Conservation (phyloP, 2,113 vertebrate species). For the Xyliphius kryptos region DNA sequence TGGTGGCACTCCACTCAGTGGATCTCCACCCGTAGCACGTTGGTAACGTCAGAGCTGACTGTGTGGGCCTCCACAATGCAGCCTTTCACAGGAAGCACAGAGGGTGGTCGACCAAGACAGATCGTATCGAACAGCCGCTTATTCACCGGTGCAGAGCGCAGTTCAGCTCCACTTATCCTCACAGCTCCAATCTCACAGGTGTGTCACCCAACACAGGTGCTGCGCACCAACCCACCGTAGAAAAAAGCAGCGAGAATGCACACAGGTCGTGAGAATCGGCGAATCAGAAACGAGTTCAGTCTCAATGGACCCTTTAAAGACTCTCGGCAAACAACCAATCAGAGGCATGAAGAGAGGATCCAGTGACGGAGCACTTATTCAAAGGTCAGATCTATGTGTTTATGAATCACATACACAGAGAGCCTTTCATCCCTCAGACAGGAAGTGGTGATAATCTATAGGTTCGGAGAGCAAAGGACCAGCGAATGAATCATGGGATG, state of each 20-base stretch:
- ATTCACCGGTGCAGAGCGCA: slow-evolving; percentile 8
- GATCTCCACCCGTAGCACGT: no score
- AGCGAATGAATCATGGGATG: slow-evolving; percentile 8
- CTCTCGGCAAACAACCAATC: slow-evolving; percentile 6
- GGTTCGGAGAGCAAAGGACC: slow-evolving; percentile 8
- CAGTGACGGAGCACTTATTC: slow-evolving; percentile 26
- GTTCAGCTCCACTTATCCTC: slow-evolving; percentile 1
- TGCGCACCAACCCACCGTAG: not conserved
- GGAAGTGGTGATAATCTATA: slow-evolving; percentile 21
- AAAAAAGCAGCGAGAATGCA: no score
- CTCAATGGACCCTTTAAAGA: slow-evolving; percentile 19
- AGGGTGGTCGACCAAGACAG: slow-evolving; percentile 39
- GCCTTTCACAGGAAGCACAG: slow-evolving; percentile 31
- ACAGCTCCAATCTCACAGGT: slow-evolving; percentile 27
- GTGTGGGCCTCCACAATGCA: slow-evolving; percentile 33
- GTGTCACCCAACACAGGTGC: slow-evolving; percentile 32
- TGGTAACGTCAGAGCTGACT: slow-evolving; percentile 5
- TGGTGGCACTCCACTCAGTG: no score
- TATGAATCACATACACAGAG: slow-evolving; percentile 25
- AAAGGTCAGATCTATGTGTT: slow-evolving; percentile 38
- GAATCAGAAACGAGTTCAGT: slow-evolving; percentile 18
- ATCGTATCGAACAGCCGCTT: slow-evolving; percentile 37
- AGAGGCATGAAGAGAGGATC: slow-evolving; percentile 16
- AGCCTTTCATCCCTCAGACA: slow-evolving; percentile 25
- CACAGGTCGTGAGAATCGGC: not conserved